A percentile compares a stretch with the other conserved stretches of the same genome.
phyloP scores from a whole-genome alignment of 2,113 vertebrate species.

The Larimichthys crocea region DNA sequence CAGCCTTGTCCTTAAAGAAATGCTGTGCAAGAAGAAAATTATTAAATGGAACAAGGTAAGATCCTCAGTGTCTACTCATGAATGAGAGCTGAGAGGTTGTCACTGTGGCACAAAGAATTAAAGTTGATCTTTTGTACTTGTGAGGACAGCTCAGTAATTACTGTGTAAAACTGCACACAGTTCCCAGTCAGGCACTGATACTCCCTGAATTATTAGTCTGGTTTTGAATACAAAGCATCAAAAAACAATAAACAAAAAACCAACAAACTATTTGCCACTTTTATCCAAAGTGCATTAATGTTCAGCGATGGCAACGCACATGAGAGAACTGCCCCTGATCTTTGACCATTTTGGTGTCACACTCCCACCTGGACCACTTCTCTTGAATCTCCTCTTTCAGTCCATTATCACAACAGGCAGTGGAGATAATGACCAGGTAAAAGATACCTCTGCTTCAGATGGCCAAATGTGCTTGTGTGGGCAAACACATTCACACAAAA shows the following conservation, averaged over 20 bases:
- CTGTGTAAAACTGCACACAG: neutral
- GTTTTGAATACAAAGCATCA: slow-evolving; percentile 1
- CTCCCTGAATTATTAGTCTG: neutral
- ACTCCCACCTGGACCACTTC: slow-evolving; percentile 26
- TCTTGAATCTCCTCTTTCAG: slow-evolving; percentile 25
- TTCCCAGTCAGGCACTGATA: too few species aligned
- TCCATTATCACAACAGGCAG: slow-evolving; percentile 28
- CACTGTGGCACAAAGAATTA: neutral
- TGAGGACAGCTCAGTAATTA: slow-evolving; percentile 2
- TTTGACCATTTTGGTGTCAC: slow-evolving; percentile 9
- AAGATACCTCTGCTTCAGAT: neutral
- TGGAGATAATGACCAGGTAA: slow-evolving; percentile 1
- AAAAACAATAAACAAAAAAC: neutral
- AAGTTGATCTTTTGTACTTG: neutral
- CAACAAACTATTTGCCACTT: neutral
- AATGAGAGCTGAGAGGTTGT: neutral
- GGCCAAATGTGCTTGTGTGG: neutral
- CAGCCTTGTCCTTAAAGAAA: neutral
- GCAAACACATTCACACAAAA: neutral
- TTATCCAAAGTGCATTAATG: slow-evolving; percentile 10
- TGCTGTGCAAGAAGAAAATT: neutral
- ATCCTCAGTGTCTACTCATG: neutral
- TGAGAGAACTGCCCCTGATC: neutral
- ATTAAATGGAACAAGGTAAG: neutral
- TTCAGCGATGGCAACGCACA: neutral